These are phyloP conservation scores for Halictus ligatus DNA, from an alignment of 2,888 invertebrate species.

Conservation along the genomic window DNA sequence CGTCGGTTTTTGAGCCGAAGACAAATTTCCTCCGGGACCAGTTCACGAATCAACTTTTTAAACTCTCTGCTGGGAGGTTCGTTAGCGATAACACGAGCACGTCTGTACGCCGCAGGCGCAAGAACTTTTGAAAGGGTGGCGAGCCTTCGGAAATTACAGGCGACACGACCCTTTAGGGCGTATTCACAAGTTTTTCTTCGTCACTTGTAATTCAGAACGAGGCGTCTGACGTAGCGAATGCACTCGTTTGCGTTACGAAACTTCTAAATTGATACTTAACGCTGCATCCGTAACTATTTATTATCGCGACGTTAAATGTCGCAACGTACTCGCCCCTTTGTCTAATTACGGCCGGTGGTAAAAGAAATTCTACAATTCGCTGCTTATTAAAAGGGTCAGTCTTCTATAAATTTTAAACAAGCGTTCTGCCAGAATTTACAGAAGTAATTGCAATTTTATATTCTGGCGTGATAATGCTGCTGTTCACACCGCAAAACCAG, in stretches of 20 bases:
- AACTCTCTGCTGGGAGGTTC: constrained; percentile 70
- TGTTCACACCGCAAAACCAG: no score
- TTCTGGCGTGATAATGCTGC: not conserved
- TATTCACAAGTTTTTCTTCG: constrained; percentile 56
- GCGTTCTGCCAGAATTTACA: not conserved
- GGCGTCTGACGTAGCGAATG: constrained; percentile 25
- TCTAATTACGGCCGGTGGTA: not conserved
- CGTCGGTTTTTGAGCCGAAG: constrained; percentile 54
- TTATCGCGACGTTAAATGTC: not conserved
- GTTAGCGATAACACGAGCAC: constrained; percentile 71
- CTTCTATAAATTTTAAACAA: not conserved
- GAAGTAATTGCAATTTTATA: not conserved
- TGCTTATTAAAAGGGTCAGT: not conserved
- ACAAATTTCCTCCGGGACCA: constrained; percentile 76
- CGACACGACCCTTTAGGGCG: constrained; percentile 54
- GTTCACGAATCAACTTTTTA: constrained; percentile 76
- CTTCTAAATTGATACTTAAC: constrained; percentile 16
- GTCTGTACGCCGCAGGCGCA: constrained; percentile 58
- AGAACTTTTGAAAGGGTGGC: constrained; percentile 65
- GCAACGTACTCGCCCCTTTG: not conserved
- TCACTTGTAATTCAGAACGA: constrained; percentile 44
- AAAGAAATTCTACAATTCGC: not conserved
- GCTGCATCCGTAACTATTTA: not conserved
- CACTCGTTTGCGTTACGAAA: constrained; percentile 35
- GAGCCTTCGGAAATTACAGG: constrained; percentile 61